phyloP scores from a whole-genome alignment of 2,113 vertebrate species.

The Recurvirostra avosetta region DNA sequence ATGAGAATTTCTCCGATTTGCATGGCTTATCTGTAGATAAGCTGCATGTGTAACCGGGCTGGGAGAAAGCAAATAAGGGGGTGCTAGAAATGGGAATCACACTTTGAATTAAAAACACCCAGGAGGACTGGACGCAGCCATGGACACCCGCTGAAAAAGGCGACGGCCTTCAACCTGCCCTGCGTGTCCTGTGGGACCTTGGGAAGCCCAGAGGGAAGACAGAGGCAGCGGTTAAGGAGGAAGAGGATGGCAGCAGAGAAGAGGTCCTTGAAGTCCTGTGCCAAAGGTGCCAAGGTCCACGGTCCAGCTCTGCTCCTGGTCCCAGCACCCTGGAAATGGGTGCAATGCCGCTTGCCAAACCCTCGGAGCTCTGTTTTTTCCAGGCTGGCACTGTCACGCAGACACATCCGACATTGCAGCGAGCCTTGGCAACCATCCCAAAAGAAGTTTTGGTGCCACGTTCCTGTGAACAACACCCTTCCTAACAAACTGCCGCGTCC shows the following conservation, averaged over 20 bases:
- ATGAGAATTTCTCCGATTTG: not conserved
- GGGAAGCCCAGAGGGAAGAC: not conserved
- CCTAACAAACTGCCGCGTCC: not conserved
- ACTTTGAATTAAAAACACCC: not conserved
- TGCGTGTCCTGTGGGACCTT: not conserved
- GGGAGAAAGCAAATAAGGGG: not conserved
- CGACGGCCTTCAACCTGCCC: not conserved
- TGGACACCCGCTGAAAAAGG: not conserved
- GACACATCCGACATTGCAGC: not conserved
- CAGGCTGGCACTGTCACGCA: not conserved
- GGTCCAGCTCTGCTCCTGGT: not conserved
- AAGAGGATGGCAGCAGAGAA: not conserved
- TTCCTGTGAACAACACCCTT: not conserved
- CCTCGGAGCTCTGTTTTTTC: not conserved
- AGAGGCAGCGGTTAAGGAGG: not conserved
- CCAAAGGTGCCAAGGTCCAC: not conserved
- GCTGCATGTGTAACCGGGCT: accelerated
- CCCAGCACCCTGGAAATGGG: accelerated
- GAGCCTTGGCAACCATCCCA: not conserved
- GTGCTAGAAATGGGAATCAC: not conserved
- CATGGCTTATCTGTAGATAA: not conserved
- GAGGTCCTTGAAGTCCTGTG: not conserved
- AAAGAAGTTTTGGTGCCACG: not conserved
- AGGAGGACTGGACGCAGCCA: not conserved
- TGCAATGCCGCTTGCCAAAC: not conserved